A percentile compares a stretch with the other conserved stretches of the same genome.
phyloP scores from a whole-genome alignment of 2,888 invertebrate species.

The Encarsia formosa region DNA sequence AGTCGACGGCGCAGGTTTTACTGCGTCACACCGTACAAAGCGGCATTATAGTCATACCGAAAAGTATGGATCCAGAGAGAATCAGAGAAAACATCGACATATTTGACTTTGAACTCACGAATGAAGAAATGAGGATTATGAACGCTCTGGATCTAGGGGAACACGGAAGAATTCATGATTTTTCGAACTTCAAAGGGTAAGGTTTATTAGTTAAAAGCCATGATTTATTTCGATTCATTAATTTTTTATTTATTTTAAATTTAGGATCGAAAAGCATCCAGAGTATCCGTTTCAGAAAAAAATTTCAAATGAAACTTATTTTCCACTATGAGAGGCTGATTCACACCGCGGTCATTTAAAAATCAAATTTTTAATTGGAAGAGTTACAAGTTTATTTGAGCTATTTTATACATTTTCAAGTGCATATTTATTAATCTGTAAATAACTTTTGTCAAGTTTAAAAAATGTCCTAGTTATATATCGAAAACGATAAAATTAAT shows the following conservation, averaged over 20 bases:
- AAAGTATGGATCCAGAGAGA: constrained; percentile 66
- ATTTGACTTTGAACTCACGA: constrained; percentile 60
- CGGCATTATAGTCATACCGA: constrained; percentile 70
- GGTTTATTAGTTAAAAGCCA: neutral
- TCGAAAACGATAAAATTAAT: too few relatives aligned
- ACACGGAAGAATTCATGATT: constrained; percentile 64
- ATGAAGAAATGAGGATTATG: constrained; percentile 56
- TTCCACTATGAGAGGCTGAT: too few relatives aligned
- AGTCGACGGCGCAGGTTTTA: constrained; percentile 67
- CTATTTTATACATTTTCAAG: too few relatives aligned
- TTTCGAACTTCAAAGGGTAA: constrained; percentile 52
- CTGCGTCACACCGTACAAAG: constrained; percentile 67
- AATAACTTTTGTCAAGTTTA: too few relatives aligned
- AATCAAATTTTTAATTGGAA: too few relatives aligned
- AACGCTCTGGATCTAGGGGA: constrained; percentile 60
- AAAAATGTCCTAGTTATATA: too few relatives aligned
- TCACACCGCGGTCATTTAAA: too few relatives aligned
- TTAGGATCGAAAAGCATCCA: neutral
- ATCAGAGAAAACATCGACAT: constrained; percentile 67
- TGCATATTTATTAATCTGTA: too few relatives aligned
- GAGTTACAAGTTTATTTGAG: too few relatives aligned
- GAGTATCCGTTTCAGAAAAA: neutral
- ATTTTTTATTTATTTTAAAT: neutral
- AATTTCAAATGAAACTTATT: too few relatives aligned
- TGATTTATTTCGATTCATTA: neutral